Evolutionary conservation across 2,888 invertebrate species (phyloP), one percentile per base, ranked within the genome.

Genomic region (Euspilapteryx auroguttella): DNA sequence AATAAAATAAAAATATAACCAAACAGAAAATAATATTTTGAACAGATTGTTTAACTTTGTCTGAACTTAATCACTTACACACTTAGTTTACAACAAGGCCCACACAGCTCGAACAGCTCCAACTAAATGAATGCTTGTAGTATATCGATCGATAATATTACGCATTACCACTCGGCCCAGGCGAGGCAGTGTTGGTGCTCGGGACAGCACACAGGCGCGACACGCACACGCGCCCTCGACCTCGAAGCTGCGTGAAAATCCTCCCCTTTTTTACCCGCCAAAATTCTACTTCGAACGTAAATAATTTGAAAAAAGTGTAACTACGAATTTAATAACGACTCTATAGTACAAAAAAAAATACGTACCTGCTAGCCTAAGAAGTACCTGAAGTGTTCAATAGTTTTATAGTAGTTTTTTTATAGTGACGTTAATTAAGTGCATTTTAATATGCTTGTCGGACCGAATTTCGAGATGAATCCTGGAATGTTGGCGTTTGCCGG

Each of bases 101-200:
- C n/a, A n/a, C n/a, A n/a, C n/a, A n/a, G n/a, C n/a, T n/a, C n/a
- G n/a, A n/a, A n/a, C n/a, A n/a, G n/a, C n/a, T 58, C 57, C 55
- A 47, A 55, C 58, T 22, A 24, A 31, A n/a, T 11, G 22, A 12
- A 27, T 27, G 27, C 27, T 54, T 58, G 58, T 65, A 64, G 56
- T 69, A 71, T 68, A 54, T 51, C 58, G 75, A 76, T 76, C 76
- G 73, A 77, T 76, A 76, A 54, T 65, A 75, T 68, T 73, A 76
- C 76, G 76, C 75, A 66, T 71, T 73, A 73, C 63, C 31, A 29
- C 33, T 52, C 53, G 48, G 48, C 5, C 8, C 26, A 51, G 55
- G 53, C 59, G 54, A 45, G 38, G 38, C 37, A 35, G 39, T 36
- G 36, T 53, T 48, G 53, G 49, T 44, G 51, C 48, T 43, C 45